Base-by-base conservation (phyloP, 2,888 invertebrate genomes). In the Apotomis betuletana region DNA sequence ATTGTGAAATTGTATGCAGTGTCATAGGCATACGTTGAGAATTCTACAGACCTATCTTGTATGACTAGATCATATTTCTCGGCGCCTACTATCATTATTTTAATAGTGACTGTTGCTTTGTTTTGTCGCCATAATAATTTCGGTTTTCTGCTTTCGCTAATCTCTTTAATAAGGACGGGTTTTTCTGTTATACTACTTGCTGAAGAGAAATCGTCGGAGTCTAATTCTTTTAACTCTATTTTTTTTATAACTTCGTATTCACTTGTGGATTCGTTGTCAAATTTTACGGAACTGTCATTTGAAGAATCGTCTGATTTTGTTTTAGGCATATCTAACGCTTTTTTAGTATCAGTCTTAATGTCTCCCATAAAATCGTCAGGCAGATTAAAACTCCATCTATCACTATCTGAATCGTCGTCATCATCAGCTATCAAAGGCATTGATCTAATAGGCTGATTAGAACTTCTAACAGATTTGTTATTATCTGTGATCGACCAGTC, bases 111-210 rank as follows among this genome's bases (percentile, higher is more conserved):
- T 0, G 73, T 69, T 0, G 73, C 77, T 72, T 84, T 86, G 38
- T 83, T 87, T 75, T 94, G 93, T 1, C 83, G 76, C 94, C 94
- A 94, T 12, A 80, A 55, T n/a, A 90, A 12, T 77, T 85, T 88
- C 0, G 91, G 92, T 73, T 82, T 87, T 38, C 88, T 80, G 0
- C 77, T 63, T 63, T 79, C 74, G 5, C 78, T 74, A 49, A 69
- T 55, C 60, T 73, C 77, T 74, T 74, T 72, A 10, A 69, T 44
- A 52, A 69, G 57, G 73, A 44, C 58, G 15, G 75, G 73, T 70
- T 63, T 70, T 54, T 52, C 69, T 74, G 51, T 69, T 62, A 60
- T 36, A 58, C 55, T 70, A 0, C 80, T 81, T 3, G 78, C 69
- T 9, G 83, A 81, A 3, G 82, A 78, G 0, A 82, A 75, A 70